Base-by-base conservation (phyloP, 1,140 invertebrate genomes). In the Tetramorium parvispinum region DNA sequence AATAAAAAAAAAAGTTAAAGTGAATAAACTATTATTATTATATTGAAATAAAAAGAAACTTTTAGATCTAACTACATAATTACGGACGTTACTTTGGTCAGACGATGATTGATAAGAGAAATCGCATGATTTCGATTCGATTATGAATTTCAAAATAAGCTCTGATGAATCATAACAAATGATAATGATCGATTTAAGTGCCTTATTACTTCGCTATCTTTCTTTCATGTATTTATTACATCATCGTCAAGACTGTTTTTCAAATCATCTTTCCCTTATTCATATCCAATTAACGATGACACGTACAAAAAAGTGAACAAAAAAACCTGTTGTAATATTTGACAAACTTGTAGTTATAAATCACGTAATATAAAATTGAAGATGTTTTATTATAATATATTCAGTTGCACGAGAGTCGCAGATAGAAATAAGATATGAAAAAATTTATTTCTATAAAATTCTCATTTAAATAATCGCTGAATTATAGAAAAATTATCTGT, bases 381-480 rank as follows among this genome's bases (percentile, higher is more conserved):
- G 0, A 27, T 1, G 24, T 43, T 68, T 46, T 5, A 49, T 27
- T 66, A n/a, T 66, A 43, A 68, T 66, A 13, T 66, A 68, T 49
- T 46, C 21, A 46, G 11, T 68, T 11, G 10, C 21, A 0, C 21
- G 4, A 51, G 16, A 51, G 43, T 3, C 0, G 10, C 51, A n/a
- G 18, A 10, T n/a, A 53, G 51, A 53, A 16, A 53, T 24, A 13
- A 46, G n/a, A 71, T 32, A 49, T 4, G 24, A 51, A 71, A 71
- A 65, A 11, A 7, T 65, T 3, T 16, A 46, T 51, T 49, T 71
- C 3, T 71, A 27, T 3, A 24, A 71, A 27, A 49, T 71, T 71
- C 11, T 71, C 43, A 71, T 27, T 71, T 49, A 46, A 70, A 46
- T 70, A 46, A 71, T 71, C 68, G 37, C 1, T 27, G 16, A 51